These are phyloP conservation scores for Drosophila punjabiensis DNA, from an alignment of 1,140 invertebrate genomes.

Conservation along the genomic window DNA sequence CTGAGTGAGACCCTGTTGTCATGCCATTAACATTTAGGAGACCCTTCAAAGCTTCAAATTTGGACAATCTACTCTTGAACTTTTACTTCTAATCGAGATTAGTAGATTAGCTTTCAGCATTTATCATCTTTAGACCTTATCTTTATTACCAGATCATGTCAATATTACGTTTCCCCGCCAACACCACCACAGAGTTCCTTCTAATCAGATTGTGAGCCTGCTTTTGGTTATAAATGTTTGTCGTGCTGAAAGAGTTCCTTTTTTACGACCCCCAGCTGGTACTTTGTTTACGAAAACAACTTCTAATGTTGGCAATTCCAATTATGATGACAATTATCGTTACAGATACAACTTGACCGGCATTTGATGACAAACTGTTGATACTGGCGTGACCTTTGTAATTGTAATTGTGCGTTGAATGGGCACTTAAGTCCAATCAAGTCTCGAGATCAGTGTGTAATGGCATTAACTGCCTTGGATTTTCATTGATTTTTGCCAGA, in stretches of 20 bases:
- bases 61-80: slow-evolving; percentile 1
- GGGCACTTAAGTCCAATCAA: slow-evolving; percentile 25
- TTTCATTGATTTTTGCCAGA: slow-evolving; percentile 37
- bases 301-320: slow-evolving; percentile 18
- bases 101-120: background rate
- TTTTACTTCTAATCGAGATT: slow-evolving; percentile 16
- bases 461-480: slow-evolving; percentile 14
- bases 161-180: background rate
- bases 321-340: slow-evolving; percentile 41
- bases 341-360: slow-evolving; percentile 12
- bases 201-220: slow-evolving; percentile 11
- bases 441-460: slow-evolving; percentile 10
- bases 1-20: slow-evolving; percentile 5
- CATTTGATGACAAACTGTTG: slow-evolving; percentile 35
- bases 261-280: slow-evolving; percentile 3
- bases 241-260: background rate
- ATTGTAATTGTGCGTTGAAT: slow-evolving; percentile 46
- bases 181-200: background rate
- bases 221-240: slow-evolving; percentile 16
- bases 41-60: background rate
- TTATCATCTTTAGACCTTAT: slow-evolving; percentile 16
- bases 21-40: slow-evolving; percentile 5
- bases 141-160: slow-evolving; percentile 15
- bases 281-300: slow-evolving; percentile 16
- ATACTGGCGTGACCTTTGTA: slow-evolving; percentile 48